phyloP scores from a whole-genome alignment of 2,797 vertebrate genomes.

The Holocentrus rufus region DNA sequence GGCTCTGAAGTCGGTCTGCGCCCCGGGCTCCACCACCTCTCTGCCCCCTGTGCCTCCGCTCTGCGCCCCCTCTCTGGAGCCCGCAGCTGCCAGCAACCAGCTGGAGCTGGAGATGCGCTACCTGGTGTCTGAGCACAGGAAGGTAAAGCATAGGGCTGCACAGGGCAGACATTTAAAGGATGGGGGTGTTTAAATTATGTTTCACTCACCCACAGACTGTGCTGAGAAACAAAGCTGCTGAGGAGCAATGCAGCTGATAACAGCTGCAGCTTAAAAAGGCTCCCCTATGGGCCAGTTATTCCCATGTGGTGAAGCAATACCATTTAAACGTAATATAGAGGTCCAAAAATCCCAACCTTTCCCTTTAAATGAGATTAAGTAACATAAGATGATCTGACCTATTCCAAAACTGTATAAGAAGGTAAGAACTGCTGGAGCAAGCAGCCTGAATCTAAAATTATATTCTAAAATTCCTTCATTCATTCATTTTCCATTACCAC shows the following conservation, averaged over 20 bases:
- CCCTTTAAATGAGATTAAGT: background rate
- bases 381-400: background rate
- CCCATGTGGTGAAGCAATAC: too few species aligned
- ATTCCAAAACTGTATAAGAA: background rate
- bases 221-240: background rate
- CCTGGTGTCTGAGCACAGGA: slow-evolving; percentile 91
- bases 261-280: background rate
- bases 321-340: too few species aligned
- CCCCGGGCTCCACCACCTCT: slow-evolving; percentile 84
- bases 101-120: slow-evolving; percentile 92
- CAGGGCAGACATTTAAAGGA: background rate
- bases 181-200: background rate
- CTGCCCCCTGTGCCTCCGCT: slow-evolving; percentile 89
- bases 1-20: slow-evolving; percentile 92
- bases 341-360: too few species aligned
- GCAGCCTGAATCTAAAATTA: too few species aligned
- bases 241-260: background rate
- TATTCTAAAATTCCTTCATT: too few species aligned
- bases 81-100: slow-evolving; percentile 88
- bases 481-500: too few species aligned
- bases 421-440: background rate
- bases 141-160: slow-evolving; percentile 81
- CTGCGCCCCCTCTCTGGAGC: slow-evolving; percentile 85
- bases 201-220: background rate
- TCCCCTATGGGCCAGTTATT: background rate